Conservation (phyloP, 2,888 invertebrate species). For the Meliscaeva auricollis region DNA sequence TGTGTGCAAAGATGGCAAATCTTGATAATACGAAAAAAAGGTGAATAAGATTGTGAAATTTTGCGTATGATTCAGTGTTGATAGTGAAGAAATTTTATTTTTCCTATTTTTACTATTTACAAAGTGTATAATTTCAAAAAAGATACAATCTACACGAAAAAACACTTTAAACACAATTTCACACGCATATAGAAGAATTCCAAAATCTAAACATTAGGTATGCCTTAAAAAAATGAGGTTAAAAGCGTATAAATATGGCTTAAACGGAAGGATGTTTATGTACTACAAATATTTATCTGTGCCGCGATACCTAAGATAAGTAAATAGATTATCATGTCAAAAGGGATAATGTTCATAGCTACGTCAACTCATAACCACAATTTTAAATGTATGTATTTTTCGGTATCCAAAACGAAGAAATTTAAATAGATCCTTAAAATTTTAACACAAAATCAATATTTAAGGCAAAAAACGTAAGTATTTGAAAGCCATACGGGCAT, state of each 20-base stretch:
- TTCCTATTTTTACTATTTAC: constrained; percentile 24
- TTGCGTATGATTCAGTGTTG: constrained; percentile 47
- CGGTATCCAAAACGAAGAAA: no score
- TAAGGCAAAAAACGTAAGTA: not conserved
- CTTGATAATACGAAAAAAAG: constrained; percentile 8
- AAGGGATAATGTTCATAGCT: not conserved
- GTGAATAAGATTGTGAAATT: constrained; percentile 43
- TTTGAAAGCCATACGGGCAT: no score
- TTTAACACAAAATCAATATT: not conserved
- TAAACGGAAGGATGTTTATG: constrained; percentile 18
- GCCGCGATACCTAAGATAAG: not conserved
- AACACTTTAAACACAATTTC: constrained; percentile 31
- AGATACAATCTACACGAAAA: constrained; percentile 31
- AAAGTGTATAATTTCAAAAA: constrained; percentile 9
- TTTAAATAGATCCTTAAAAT: not conserved
- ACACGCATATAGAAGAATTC: not conserved
- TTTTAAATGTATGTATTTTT: no score
- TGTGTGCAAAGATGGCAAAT: no score
- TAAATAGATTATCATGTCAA: not conserved
- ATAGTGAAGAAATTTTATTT: not conserved
- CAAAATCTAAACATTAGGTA: not conserved
- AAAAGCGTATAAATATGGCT: constrained; percentile 13
- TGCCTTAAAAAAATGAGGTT: not conserved
- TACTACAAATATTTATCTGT: not conserved
- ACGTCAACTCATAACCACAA: no score